A percentile compares a stretch with the other conserved stretches of the same genome.
These are phyloP conservation scores for Acrobasis repandana DNA, from an alignment of 2,888 invertebrate genomes.

Conservation along the genomic window DNA sequence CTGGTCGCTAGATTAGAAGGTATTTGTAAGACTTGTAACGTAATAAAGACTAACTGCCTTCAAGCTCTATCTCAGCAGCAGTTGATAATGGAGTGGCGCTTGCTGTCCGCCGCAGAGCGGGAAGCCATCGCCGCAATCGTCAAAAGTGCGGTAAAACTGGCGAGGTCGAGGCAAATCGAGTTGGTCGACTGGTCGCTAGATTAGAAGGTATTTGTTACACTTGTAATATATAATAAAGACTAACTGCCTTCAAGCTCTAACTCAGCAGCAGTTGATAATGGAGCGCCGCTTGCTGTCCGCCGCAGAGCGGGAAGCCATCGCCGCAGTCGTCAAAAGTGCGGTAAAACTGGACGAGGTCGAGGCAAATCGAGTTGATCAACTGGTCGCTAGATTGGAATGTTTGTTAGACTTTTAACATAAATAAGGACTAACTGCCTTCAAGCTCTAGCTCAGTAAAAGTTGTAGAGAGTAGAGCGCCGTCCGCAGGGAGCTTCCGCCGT, in stretches of 20 bases:
- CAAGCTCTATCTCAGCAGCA: too few relatives aligned
- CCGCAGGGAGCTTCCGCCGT: too few relatives aligned
- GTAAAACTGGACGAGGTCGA: conserved; percentile 75
- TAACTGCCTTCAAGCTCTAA: too few relatives aligned
- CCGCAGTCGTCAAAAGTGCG: conserved; percentile 72
- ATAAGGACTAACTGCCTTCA: too few relatives aligned
- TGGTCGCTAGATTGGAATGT: conserved; percentile 89
- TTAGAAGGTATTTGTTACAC: conserved; percentile 83
- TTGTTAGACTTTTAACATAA: background rate
- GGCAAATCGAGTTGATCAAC: conserved; percentile 84
- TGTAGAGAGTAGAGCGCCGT: too few relatives aligned
- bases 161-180: conserved; percentile 69
- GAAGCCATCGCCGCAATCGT: conserved; percentile 76
- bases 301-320: conserved; percentile 70
- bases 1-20: conserved; percentile 93
- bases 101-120: conserved; percentile 62
- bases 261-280: conserved; percentile 36
- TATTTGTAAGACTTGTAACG: conserved; percentile 30
- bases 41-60: too few relatives aligned
- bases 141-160: conserved; percentile 71
- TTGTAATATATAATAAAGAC: background rate
- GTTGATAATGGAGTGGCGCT: conserved; percentile 67
- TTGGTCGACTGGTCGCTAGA: conserved; percentile 92
- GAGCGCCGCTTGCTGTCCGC: conserved; percentile 73
- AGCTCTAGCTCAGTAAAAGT: too few relatives aligned